Percentiles rank a stretch among this genome's conserved stretches.
Conservation (phyloP, 2,888 invertebrate species). For the Margaritifera margaritifera region DNA sequence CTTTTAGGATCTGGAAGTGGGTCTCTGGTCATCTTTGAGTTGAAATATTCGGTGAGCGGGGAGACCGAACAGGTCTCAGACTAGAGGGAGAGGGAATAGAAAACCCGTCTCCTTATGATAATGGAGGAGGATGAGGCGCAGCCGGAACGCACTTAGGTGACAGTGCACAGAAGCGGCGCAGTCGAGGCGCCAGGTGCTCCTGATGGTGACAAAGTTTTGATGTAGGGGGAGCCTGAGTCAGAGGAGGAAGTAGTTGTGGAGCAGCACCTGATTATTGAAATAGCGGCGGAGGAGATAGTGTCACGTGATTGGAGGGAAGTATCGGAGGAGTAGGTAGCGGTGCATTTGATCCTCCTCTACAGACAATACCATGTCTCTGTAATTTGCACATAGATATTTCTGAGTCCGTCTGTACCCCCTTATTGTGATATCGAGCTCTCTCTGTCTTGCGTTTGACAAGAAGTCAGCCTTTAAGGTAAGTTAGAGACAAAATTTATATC, state of each 20-base stretch:
- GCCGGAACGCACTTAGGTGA: constrained; percentile 34
- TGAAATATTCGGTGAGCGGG: too few species aligned
- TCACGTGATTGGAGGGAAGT: constrained; percentile 11
- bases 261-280: constrained; percentile 16
- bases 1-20: too few species aligned
- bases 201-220: constrained; percentile 25
- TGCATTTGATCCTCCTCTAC: constrained; percentile 8
- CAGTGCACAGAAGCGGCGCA: constrained; percentile 24
- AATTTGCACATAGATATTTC: constrained; percentile 16
- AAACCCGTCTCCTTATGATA: constrained; percentile 15
- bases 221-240: constrained; percentile 21
- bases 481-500: too few species aligned
- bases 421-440: constrained; percentile 31
- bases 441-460: constrained; percentile 22
- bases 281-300: constrained; percentile 23
- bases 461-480: too few species aligned
- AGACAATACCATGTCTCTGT: constrained; percentile 5
- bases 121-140: constrained; percentile 19
- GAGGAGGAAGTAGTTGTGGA: constrained; percentile 40
- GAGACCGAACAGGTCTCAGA: too few species aligned
- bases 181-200: constrained; percentile 23
- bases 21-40: too few species aligned
- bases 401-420: constrained; percentile 51
- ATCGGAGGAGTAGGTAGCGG: constrained; percentile 25
- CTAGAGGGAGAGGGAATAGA: too few species aligned